Percentiles rank a stretch among this genome's conserved stretches.
Conservation (phyloP, 2,797 vertebrate species). For the Euthynnus affinis region DNA sequence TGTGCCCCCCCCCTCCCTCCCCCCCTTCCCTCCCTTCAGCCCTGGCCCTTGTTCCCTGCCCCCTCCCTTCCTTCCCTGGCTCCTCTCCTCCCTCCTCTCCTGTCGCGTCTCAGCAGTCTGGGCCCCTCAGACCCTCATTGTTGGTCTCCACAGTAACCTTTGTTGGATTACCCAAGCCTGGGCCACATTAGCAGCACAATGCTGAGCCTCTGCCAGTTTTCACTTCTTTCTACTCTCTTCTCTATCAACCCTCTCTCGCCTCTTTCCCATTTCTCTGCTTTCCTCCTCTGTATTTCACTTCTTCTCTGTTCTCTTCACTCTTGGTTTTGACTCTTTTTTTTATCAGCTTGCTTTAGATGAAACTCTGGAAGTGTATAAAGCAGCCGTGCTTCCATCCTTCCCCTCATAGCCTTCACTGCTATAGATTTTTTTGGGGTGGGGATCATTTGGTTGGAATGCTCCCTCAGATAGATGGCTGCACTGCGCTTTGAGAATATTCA, state of each 20-base stretch:
- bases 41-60: constrained; percentile 9
- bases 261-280: background rate
- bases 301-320: background rate
- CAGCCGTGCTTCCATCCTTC: background rate
- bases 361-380: background rate
- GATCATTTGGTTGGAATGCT: background rate
- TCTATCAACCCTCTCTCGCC: constrained; percentile 27
- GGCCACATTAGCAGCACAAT: constrained; percentile 87
- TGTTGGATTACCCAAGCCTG: constrained; percentile 80
- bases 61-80: constrained; percentile 14
- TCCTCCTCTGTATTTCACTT: background rate
- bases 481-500: constrained; percentile 32
- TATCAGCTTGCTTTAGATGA: background rate
- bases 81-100: constrained; percentile 45
- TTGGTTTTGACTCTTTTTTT: background rate
- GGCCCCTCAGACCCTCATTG: constrained; percentile 81
- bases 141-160: constrained; percentile 88
- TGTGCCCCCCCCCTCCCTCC: background rate
- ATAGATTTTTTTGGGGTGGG: background rate
- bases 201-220: constrained; percentile 55
- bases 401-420: background rate
- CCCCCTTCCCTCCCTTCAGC: background rate
- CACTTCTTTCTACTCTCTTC: constrained; percentile 20
- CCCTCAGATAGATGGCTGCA: constrained; percentile 10
- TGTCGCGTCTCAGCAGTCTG: constrained; percentile 61